These are phyloP conservation scores for Caenorhabditis auriculariae DNA, from an alignment of 2,888 invertebrate genomes.

Conservation along the genomic window DNA sequence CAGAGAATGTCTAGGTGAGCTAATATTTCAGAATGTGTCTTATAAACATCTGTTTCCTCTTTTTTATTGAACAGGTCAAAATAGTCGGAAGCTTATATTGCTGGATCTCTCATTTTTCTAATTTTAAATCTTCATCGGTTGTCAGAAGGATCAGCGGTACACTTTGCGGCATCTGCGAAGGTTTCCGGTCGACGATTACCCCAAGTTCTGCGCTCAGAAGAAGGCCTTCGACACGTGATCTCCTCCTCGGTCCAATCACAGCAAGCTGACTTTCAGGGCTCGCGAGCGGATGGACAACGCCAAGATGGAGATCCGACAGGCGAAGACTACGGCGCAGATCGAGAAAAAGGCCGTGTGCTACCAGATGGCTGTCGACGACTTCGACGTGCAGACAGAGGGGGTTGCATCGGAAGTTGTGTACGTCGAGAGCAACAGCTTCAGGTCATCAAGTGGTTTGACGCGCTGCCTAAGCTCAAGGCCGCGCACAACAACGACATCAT, in stretches of 20 bases:
- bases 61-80: too few species aligned
- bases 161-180: conserved; percentile 4
- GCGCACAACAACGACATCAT: conserved; percentile 15
- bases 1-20: too few species aligned
- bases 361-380: conserved; percentile 43
- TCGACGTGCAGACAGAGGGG: conserved; percentile 35
- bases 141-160: conserved; percentile 5
- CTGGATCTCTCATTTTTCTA: too few species aligned
- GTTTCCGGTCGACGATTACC: conserved; percentile 4
- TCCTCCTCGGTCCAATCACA: background rate
- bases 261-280: conserved; percentile 20
- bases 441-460: conserved; percentile 29
- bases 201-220: conserved; percentile 5
- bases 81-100: too few species aligned
- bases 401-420: background rate
- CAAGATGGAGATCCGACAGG: conserved; percentile 39
- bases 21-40: background rate
- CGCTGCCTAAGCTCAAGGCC: conserved; percentile 15
- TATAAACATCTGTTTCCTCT: too few species aligned
- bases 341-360: conserved; percentile 47
- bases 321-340: conserved; percentile 47
- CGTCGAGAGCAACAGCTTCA: conserved; percentile 1
- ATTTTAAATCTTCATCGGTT: too few species aligned
- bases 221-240: conserved; percentile 15
- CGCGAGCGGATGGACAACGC: conserved; percentile 44